These are phyloP conservation scores for Willowsia nigromaculata DNA, from an alignment of 2,888 invertebrate genomes.

Conservation along the genomic window DNA sequence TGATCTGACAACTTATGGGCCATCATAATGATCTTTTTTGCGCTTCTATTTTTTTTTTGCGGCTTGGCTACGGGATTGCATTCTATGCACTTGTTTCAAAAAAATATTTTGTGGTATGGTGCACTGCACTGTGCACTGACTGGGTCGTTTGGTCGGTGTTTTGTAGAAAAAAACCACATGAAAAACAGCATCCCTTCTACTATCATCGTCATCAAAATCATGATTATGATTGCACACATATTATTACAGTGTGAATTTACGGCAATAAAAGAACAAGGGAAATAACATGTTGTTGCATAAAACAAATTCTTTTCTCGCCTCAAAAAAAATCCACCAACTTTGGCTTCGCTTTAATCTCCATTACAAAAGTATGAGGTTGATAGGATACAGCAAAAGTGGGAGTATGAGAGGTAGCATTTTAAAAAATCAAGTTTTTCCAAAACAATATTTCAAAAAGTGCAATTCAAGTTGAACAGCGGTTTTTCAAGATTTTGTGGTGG, in stretches of 20 bases:
- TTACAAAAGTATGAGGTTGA: background rate
- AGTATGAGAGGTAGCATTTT: background rate
- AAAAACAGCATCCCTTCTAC: background rate
- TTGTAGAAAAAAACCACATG: background rate
- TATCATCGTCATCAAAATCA: conserved; percentile 1
- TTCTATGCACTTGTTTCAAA: conserved; percentile 11
- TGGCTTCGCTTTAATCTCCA: background rate
- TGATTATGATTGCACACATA: background rate
- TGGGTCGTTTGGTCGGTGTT: background rate
- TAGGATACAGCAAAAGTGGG: background rate
- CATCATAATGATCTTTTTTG: background rate
- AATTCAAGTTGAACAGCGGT: conserved; percentile 60
- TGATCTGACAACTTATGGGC: background rate
- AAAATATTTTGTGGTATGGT: background rate
- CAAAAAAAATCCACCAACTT: background rate
- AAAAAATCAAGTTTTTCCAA: conserved; percentile 40
- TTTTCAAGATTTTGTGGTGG: conserved; percentile 60
- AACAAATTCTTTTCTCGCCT: background rate
- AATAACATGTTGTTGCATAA: background rate
- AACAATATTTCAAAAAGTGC: conserved; percentile 59
- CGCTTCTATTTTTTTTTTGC: too few relatives aligned
- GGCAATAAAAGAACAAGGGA: background rate
- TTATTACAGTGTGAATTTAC: background rate
- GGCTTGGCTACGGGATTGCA: conserved; percentile 2
- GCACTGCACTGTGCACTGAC: background rate